phyloP scores from a whole-genome alignment of 2,888 invertebrate genomes.

The Gnatocerus cornutus region DNA sequence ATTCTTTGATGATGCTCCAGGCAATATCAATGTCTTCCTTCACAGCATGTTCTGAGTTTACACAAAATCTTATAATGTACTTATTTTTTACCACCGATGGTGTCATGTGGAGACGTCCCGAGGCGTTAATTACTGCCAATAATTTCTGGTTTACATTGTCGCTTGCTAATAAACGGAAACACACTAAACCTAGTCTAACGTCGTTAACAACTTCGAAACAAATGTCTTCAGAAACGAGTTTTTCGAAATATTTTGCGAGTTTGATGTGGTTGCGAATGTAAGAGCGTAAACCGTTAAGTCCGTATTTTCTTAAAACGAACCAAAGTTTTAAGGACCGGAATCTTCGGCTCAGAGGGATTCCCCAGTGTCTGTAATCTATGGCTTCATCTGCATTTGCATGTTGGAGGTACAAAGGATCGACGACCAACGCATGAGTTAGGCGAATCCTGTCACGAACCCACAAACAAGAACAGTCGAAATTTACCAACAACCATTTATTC shows the following conservation, averaged over 20 bases:
- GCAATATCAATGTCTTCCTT: slow-evolving; percentile 83
- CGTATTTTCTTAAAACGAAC: slow-evolving; percentile 90
- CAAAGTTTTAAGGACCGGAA: slow-evolving; percentile 91
- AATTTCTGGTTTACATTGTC: slow-evolving; percentile 84
- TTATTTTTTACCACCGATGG: slow-evolving; percentile 84
- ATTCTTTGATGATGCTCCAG: slow-evolving; percentile 76
- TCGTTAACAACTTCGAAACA: slow-evolving; percentile 86
- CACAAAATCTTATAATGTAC: slow-evolving; percentile 85
- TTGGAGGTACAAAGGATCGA: slow-evolving; percentile 89
- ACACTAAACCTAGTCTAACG: slow-evolving; percentile 84
- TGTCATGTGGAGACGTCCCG: slow-evolving; percentile 90
- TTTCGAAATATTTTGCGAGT: slow-evolving; percentile 84
- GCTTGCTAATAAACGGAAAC: slow-evolving; percentile 82
- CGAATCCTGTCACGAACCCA: slow-evolving; percentile 87
- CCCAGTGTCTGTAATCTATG: slow-evolving; percentile 87
- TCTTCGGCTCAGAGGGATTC: slow-evolving; percentile 87
- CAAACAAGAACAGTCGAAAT: slow-evolving; percentile 89
- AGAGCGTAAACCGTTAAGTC: slow-evolving; percentile 85
- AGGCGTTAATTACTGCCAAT: slow-evolving; percentile 85
- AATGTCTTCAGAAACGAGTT: slow-evolving; percentile 78
- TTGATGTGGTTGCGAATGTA: slow-evolving; percentile 89
- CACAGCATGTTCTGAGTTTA: slow-evolving; percentile 84
- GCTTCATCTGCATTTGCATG: slow-evolving; percentile 84
- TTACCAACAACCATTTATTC: slow-evolving; percentile 89
- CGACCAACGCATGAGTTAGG: slow-evolving; percentile 87